Evolutionary conservation across 2,888 invertebrate species (phyloP), one percentile per base, ranked within the genome.

Genomic region (Troides helena): DNA sequence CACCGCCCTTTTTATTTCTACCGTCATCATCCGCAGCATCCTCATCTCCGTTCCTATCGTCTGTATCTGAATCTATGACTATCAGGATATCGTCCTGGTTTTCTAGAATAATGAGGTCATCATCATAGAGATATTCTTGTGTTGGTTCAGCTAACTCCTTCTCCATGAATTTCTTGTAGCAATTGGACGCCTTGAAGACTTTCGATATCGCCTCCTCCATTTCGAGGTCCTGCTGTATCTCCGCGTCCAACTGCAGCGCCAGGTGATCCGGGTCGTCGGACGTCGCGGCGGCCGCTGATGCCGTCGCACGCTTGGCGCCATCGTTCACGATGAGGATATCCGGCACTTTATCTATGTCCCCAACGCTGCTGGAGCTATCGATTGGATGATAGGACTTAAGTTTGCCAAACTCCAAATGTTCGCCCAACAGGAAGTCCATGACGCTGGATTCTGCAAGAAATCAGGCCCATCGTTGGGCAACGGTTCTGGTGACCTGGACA

Each of bases 201-300:
- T 65, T 62, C 0, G 61, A 65, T 43, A 69, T 69, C 1, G 56
- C 43, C 17, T 61, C 60, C 1, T 69, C 69, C 30, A 69, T 61
- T 57, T 69, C 69, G 1, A 69, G 7, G 21, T 62, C 65, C 21
- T 43, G 56, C 39, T 60, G 4, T 65, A 69, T 69, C 46, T 69
- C 69, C 1, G 43, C 69, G 14, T 69, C 69, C 25, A 69, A 30
- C 25, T 69, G 68, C 23, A 14, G 25, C 14, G 67, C 62, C 7
- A 23, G 23, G 23, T 39, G 57, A n/a, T 67, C 61, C 0, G 36
- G 17, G 36, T 67, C 53, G 8, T 61, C 10, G 4, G 21, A 21
- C 1, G 5, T 5, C 10, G 6, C 57, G 21, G 18, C 57, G 10
- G 2, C 50, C 2, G 2, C 21, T 23, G 21, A 5, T 21, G n/a